Evolutionary conservation across 1,140 invertebrate genomes (phyloP), one percentile per base, ranked within the genome.

Genomic region (Drosophila chauvacae): DNA sequence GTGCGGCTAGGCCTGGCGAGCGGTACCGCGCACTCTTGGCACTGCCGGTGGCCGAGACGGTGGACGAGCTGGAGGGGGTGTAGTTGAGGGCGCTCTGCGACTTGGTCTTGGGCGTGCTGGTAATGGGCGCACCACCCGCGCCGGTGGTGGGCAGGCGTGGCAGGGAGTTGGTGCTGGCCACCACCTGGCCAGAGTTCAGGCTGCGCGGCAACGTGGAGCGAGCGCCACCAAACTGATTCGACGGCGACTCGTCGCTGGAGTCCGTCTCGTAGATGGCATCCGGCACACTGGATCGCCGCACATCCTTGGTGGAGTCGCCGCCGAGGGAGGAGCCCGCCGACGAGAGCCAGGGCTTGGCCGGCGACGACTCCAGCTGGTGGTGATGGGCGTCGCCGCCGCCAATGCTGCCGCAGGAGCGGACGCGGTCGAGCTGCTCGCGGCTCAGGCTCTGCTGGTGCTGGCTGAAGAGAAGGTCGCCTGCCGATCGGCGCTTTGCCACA

Each of bases 11-110:
- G 0, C 97, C 97, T 0, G 97, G 97, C 0, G 97, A 96, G 3
- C 97, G 93, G 88, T 98, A 98, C 4, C 97, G 93, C 6, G 97
- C 97, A 33, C 96, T 97, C 84, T 97, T 97, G 4, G 97, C 96
- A 69, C 94, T 94, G 53, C 93, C 94, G 71, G 94, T 94, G 41
- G 94, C 85, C 20, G 72, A 57, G n/a, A 69, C 48, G 18, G 53
- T 72, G 48, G 65, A 48, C 2, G 65, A 28, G 6, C 74, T 72
- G 33, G 61, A 64, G 44, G 84, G 59, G 1, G 82, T 80, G 37
- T 78, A 95, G 94, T 81, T 95, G 93, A 86, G 95, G 47, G 95
- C 94, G 70, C 94, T 96, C 78, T 96, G 95, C 0, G 95, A 95
- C 82, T 96, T 96, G 75, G 95, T 94, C 90, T 96, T 95, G 71